Conservation (phyloP, 2,797 vertebrate genomes). For the Lacerta bilineata region DNA sequence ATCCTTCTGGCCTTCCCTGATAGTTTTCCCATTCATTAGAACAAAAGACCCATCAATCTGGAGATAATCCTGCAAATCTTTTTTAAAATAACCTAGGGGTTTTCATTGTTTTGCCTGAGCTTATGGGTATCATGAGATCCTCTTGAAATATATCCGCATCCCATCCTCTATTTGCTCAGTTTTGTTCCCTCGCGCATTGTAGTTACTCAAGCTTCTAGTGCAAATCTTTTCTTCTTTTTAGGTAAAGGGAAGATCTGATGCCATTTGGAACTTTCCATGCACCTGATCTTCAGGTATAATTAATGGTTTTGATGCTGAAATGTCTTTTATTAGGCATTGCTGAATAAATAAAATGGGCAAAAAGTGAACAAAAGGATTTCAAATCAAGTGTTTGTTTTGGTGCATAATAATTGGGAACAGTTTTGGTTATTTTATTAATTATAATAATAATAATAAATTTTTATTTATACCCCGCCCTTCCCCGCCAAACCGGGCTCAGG, state of each 20-base stretch:
- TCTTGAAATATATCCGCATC: not conserved
- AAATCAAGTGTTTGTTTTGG: not conserved
- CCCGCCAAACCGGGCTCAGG: too few relatives aligned
- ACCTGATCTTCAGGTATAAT: not conserved
- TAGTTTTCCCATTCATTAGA: not conserved
- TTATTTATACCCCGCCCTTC: too few relatives aligned
- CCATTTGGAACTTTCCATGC: not conserved
- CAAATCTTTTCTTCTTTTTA: not conserved
- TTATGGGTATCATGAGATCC: constrained; percentile 9
- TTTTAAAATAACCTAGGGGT: not conserved
- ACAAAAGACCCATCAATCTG: not conserved
- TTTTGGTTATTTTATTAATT: too few relatives aligned
- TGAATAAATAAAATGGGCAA: too few relatives aligned
- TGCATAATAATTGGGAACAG: not conserved
- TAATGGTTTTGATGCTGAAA: not conserved
- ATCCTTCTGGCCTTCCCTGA: not conserved
- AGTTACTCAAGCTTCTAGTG: not conserved
- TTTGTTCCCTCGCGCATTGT: not conserved
- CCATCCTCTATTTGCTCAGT: not conserved
- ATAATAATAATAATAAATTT: too few relatives aligned
- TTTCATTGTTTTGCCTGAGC: not conserved
- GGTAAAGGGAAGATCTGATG: not conserved
- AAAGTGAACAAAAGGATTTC: not conserved
- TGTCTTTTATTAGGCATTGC: not conserved
- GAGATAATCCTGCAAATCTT: not conserved